Base-by-base conservation (phyloP, 1,140 invertebrate genomes). In the Goniozus legneri region DNA sequence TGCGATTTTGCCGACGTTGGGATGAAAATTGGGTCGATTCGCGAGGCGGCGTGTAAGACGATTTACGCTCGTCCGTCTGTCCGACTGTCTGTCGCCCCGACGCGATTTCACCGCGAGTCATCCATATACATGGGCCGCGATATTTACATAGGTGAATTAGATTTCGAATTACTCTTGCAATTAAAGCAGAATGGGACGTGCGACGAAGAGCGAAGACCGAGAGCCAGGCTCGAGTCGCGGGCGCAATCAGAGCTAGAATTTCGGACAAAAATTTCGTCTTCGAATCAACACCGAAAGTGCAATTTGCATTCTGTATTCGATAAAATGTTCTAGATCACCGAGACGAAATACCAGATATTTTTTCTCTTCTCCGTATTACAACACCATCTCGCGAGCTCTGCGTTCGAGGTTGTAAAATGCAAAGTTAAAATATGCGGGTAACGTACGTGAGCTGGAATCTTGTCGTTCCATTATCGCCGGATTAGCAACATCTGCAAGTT, bases 381-480 rank as follows among this genome's bases (percentile, higher is more conserved):
- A n/a, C n/a, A n/a, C n/a, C n/a, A n/a, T n/a, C n/a, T n/a, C 4
- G 24, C 4, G 24, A 27, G 24, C 4, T 27, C 24, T 27, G 10
- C 4, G 10, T 6, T 6, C 4, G 24, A 30, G 30, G 19, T 3
- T 39, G 16, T 43, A 60, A 68, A 66, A 68, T 64, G 63, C 57
- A 50, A 60, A 60, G 59, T 69, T 73, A 68, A 75, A 73, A 75
- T 73, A 73, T 73, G 63, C 69, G 58, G 52, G 51, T 47, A 67
- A 65, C 60, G 66, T 68, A 70, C 71, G 65, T 68, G 70, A 56
- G 49, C 30, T 41, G 20, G 69, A 73, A 73, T 71, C 69, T 69
- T 64, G 64, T 71, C 70, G 69, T 68, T 71, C 65, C 64, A 72
- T 73, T 75, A 75, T 70, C 64, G 62, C 60, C 55, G 67, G 67